Evolutionary conservation across 2,113 vertebrate species (phyloP).

Genomic region (Jacana jacana): DNA sequence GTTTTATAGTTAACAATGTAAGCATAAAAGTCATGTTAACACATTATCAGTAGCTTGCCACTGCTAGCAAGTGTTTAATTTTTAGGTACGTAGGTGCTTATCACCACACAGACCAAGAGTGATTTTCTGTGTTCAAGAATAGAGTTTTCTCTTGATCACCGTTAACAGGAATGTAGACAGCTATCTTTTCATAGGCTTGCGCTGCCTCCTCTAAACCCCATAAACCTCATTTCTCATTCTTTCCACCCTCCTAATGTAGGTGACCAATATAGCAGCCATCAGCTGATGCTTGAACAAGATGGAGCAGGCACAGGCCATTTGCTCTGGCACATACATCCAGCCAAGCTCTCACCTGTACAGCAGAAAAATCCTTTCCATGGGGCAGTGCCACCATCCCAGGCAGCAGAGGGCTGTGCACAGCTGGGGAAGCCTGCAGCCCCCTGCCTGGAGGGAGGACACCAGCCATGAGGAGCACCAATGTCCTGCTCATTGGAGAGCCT

Average conservation of each 20-base stretch:
- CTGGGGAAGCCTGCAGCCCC: not conserved
- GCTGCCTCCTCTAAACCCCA: not conserved
- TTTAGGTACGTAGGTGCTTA: conserved; percentile 29
- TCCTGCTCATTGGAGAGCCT: not conserved
- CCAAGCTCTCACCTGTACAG: not conserved
- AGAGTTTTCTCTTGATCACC: not conserved
- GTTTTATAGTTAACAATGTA: not conserved
- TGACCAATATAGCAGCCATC: not conserved
- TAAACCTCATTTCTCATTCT: not conserved
- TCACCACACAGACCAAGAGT: not conserved
- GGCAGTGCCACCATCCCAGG: not conserved
- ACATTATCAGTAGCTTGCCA: conserved; percentile 2
- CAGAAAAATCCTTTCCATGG: not conserved
- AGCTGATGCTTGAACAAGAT: not conserved
- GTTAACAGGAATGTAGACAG: not conserved
- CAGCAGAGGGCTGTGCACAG: not conserved
- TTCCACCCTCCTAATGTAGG: not conserved
- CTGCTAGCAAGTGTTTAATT: not conserved
- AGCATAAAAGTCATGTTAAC: conserved; percentile 5
- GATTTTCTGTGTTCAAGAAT: not conserved
- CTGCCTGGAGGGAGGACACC: not conserved
- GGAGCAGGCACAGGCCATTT: not conserved
- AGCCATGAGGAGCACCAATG: not conserved
- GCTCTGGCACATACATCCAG: not conserved
- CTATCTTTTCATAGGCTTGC: not conserved